phyloP scores from a whole-genome alignment of 1,140 invertebrate genomes.

The Oncopodura yosiiana region DNA sequence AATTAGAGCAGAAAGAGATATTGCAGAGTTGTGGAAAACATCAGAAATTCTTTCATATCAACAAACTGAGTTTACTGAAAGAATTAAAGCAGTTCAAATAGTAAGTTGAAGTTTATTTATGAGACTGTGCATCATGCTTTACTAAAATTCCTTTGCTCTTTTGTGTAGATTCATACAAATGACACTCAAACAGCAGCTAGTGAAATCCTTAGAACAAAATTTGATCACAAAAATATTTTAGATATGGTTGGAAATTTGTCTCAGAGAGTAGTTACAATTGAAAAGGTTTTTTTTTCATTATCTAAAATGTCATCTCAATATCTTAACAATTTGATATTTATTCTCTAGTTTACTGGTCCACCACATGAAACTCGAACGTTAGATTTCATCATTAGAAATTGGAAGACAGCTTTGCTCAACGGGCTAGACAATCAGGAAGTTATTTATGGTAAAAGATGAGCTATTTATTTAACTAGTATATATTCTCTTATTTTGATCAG shows the following conservation, averaged over 20 bases:
- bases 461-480: no score
- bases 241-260: conserved; percentile 16
- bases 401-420: conserved; percentile 11
- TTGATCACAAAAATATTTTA: conserved; percentile 15
- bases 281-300: conserved; percentile 13
- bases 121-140: not conserved
- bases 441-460: no score
- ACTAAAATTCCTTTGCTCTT: no score
- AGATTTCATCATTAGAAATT: conserved; percentile 22
- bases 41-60: conserved; percentile 21
- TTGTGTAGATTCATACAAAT: conserved; percentile 9
- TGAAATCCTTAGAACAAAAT: conserved; percentile 13
- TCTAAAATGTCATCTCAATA: not conserved
- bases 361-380: conserved; percentile 15
- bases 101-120: not conserved
- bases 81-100: conserved; percentile 9
- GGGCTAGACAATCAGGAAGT: conserved; percentile 17
- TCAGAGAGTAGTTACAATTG: conserved; percentile 2
- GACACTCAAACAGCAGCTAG: conserved; percentile 10
- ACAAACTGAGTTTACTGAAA: conserved; percentile 17
- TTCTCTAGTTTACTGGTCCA: conserved; percentile 14
- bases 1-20: no score
- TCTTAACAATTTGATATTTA: not conserved
- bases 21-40: conserved; percentile 24
- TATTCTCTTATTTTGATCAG: no score